Conservation (phyloP, 2,797 vertebrate genomes). For the Ispidina picta region DNA sequence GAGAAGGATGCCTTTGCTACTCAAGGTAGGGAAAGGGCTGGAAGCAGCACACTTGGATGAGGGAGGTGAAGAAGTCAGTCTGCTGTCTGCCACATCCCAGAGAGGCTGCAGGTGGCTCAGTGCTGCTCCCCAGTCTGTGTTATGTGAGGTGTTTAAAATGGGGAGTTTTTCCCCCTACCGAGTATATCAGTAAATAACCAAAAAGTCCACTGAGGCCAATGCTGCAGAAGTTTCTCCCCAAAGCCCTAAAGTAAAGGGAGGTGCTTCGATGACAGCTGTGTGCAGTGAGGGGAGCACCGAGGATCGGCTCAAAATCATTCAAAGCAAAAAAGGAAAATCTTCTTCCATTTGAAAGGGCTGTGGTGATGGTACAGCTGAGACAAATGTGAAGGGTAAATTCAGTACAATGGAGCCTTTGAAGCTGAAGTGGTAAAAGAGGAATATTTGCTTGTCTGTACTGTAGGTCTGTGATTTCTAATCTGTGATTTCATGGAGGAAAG, state of each 20-base stretch:
- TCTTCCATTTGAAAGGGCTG: neutral
- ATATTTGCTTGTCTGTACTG: neutral
- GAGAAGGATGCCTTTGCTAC: neutral
- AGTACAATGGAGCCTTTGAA: neutral
- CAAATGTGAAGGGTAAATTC: neutral
- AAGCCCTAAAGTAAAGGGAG: neutral
- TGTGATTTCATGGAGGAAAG: neutral
- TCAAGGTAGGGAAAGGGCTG: neutral
- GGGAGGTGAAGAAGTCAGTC: neutral
- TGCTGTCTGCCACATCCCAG: neutral
- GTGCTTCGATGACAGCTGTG: neutral
- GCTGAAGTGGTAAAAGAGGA: neutral
- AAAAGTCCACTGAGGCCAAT: neutral
- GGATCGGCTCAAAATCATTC: neutral
- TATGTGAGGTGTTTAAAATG: rapidly evolving
- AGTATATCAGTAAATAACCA: neutral
- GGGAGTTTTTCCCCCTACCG: rapidly evolving
- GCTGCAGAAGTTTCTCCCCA: neutral
- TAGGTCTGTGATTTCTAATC: neutral
- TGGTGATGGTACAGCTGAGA: neutral
- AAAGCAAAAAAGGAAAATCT: neutral
- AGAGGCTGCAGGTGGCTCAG: neutral
- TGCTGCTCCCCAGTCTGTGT: neutral
- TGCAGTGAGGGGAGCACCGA: neutral
- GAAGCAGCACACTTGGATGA: neutral